These are phyloP conservation scores for Muntiacus reevesi DNA, from an alignment of 2,113 vertebrate species.

Conservation along the genomic window DNA sequence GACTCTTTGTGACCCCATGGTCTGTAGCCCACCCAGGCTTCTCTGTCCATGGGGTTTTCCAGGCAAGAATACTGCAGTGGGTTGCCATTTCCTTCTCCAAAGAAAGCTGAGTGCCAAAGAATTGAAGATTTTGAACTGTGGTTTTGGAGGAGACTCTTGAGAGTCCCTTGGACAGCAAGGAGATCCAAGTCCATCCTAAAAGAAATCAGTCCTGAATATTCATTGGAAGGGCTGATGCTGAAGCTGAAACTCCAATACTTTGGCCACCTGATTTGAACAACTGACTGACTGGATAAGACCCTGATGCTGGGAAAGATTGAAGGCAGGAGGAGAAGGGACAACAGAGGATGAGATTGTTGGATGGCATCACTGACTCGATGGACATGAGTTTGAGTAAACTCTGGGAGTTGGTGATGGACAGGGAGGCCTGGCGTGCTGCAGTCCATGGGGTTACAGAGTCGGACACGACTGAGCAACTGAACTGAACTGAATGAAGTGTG, in stretches of 20 bases:
- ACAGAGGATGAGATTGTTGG: not conserved
- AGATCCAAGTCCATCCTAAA: not conserved
- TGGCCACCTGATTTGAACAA: not conserved
- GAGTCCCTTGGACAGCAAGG: not conserved
- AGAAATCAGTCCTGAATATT: not conserved
- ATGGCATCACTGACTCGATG: not conserved
- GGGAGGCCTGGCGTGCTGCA: not conserved
- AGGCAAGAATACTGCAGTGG: not conserved
- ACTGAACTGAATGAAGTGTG: not conserved
- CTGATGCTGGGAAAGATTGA: not conserved
- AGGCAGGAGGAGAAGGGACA: not conserved
- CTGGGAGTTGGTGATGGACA: not conserved
- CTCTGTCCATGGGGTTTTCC: not conserved
- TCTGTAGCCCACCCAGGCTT: not conserved
- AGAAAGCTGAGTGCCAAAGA: not conserved
- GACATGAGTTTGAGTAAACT: not conserved
- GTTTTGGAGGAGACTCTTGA: not conserved
- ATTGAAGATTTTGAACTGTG: not conserved
- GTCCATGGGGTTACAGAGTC: accelerated
- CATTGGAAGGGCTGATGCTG: not conserved
- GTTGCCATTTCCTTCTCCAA: not conserved
- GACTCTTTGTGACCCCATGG: not conserved
- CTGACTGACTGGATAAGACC: not conserved
- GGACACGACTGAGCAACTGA: not conserved
- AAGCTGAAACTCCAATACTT: not conserved